Base-by-base conservation (phyloP, 2,797 vertebrate species). In the Fundulus diaphanus region DNA sequence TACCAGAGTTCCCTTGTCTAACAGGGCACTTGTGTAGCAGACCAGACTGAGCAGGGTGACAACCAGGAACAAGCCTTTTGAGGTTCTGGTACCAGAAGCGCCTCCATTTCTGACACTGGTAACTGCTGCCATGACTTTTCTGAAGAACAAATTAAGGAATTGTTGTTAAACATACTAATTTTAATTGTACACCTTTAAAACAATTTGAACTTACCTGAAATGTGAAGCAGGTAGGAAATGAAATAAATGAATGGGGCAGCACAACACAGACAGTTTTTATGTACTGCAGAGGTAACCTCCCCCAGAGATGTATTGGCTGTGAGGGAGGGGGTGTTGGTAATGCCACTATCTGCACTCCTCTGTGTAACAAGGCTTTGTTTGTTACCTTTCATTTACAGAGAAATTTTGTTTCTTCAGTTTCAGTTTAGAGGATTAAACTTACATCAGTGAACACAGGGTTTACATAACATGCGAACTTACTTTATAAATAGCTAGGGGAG, bases 1-100 rank as follows among this genome's bases (percentile, higher is more conserved):
- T 69, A 87, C 85, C 82, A 76, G n/a, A 3, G 24, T 0, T 0
- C 12, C 1, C 1, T 31, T 12, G 16, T 68, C 1, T 0, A 0
- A 1, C 35, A 2, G 1, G 24, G 72, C 73, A 33, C 24, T 69
- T 52, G 42, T 0, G 3, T 80, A 0, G 61, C 35, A 52, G 33
- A 84, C 5, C 77, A 84, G 61, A 67, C 78, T 31, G 66, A 87
- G 54, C 73, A 87, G 49, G 72, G 75, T 69, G 42, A 65, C 42
- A 15, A 82, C 40, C 51, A 74, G 44, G 74, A 33, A 29, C 40
- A 74, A 56, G 31, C 70, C 68, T 72, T 54, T 80, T 33, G 61
- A 46, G 61, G 24, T 7, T 63, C 52, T 65, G 77, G 18, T 5
- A 37, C 44, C 76, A 48, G 56, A 24, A 35, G 5, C 49, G 70